Conservation (phyloP, 2,888 invertebrate species). For the Dynastes maya region DNA sequence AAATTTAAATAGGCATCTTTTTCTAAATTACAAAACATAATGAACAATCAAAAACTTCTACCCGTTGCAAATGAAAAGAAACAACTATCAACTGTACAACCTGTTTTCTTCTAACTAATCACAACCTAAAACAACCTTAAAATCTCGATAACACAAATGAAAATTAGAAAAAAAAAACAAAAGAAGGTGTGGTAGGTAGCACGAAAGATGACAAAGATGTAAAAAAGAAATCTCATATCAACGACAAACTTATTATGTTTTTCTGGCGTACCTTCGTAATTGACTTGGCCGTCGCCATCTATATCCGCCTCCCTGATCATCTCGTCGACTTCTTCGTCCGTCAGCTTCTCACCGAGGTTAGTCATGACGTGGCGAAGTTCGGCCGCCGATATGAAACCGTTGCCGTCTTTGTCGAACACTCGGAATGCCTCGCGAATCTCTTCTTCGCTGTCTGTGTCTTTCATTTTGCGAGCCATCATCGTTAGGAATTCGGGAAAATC, state of each 20-base stretch:
- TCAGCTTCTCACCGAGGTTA: conserved; percentile 99
- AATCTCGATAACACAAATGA: background rate
- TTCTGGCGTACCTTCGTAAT: conserved; percentile 86
- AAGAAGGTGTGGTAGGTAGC: conserved; percentile 27
- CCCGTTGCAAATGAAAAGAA: conserved; percentile 2
- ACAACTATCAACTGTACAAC: background rate
- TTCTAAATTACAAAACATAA: too few species aligned
- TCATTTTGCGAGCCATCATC: conserved; percentile 99
- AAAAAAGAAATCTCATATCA: background rate
- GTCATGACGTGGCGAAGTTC: conserved; percentile 99
- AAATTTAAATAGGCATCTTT: too few species aligned
- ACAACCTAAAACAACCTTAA: background rate
- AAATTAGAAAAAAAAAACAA: background rate
- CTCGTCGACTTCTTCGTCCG: conserved; percentile 99
- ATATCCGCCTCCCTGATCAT: conserved; percentile 99
- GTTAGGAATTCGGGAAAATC: conserved; percentile 99
- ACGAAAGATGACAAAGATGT: background rate
- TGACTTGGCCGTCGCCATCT: conserved; percentile 99
- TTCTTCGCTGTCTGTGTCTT: conserved; percentile 99
- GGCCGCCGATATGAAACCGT: conserved; percentile 98
- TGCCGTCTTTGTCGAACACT: conserved; percentile 99
- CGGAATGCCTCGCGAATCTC: conserved; percentile 99
- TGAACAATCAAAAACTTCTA: too few species aligned
- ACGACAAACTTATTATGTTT: background rate
- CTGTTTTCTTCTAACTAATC: background rate